Evolutionary conservation across 2,113 vertebrate species (phyloP), one percentile per base, ranked within the genome.

Genomic region (Cebus imitator): DNA sequence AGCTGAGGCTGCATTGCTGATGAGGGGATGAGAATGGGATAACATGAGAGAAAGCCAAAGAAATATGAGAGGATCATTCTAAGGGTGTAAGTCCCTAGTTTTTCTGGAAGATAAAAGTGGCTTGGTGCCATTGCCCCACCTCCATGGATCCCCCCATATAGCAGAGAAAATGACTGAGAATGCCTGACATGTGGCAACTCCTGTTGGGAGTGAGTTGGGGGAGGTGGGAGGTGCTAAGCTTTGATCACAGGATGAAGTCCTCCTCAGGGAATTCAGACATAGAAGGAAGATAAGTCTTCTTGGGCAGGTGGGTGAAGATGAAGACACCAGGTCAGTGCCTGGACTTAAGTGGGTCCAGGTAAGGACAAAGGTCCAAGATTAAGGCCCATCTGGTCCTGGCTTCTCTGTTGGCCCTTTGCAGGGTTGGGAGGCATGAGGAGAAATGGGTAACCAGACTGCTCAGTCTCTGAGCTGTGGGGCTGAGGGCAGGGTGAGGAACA

Each of bases 1-100:
- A 52, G 20, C n/a, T 45, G 20, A 61, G n/a, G 25, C 57, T 9
- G n/a, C 35, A 11, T 21, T 20, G 13, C 27, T 5, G 4, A 35
- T 1, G 2, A 23, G 37, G 18, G 27, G 2, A 9, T 21, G 2
- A 48, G 58, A 21, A 30, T 0, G 23, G 35, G 55, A 17, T 13
- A 6, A 11, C 27, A 55, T 25, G 32, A 55, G 55, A 55, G 8
- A 35, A 85, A 72, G 37, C 8, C 32, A 14, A 35, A 57, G 37
- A 86, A 61, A 35, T 8, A 5, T 0, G 50, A 37, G 18, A 12
- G 18, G 43, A 8, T 5, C 27, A 1, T 78, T 13, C 40, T n/a
- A 20, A 83, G 61, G 55, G 20, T 27, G 1, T 5, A 4, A 72
- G 35, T 13, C 8, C 40, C 40, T 75, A n/a, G 30, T 14, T 43